A percentile compares a stretch with the other conserved stretches of the same genome.
These are phyloP conservation scores for Pitta sordida DNA, from an alignment of 2,113 vertebrate genomes.

Conservation along the genomic window DNA sequence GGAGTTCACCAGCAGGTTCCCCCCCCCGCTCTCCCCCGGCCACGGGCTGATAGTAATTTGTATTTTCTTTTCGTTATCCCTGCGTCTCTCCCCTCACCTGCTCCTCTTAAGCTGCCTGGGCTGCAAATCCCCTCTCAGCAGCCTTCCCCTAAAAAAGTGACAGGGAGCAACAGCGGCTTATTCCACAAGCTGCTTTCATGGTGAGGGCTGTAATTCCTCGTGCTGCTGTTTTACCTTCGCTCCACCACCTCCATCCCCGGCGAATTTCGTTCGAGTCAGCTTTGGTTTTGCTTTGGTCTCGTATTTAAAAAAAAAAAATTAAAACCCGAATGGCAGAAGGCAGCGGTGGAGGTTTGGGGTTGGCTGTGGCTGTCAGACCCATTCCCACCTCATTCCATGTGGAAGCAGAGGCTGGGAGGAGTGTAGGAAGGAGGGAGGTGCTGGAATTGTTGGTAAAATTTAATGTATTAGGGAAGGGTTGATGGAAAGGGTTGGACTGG, in stretches of 20 bases:
- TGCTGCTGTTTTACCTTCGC: not conserved
- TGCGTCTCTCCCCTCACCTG: constrained; percentile 18
- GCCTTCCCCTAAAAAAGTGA: constrained; percentile 49
- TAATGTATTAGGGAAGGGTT: not conserved
- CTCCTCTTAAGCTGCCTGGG: constrained; percentile 26
- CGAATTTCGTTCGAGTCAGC: accelerated
- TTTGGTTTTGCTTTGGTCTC: not conserved
- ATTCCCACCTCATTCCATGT: not conserved
- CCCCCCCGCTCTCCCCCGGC: not conserved
- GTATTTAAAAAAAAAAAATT: too few relatives aligned
- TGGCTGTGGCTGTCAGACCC: not conserved
- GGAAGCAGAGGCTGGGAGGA: not conserved
- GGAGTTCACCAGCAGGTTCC: not conserved
- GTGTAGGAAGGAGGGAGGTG: not conserved
- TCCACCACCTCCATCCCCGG: not conserved
- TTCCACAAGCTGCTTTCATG: constrained; percentile 13
- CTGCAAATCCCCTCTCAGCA: constrained; percentile 39
- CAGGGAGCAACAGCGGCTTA: constrained; percentile 16
- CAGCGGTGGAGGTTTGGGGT: not conserved
- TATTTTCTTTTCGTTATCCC: constrained; percentile 22
- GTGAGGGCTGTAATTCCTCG: not conserved
- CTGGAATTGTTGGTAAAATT: not conserved
- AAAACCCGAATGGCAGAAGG: accelerated
- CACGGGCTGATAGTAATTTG: not conserved
- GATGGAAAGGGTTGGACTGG: not conserved